Conservation (phyloP, 2,888 invertebrate species). For the Papilio protenor region DNA sequence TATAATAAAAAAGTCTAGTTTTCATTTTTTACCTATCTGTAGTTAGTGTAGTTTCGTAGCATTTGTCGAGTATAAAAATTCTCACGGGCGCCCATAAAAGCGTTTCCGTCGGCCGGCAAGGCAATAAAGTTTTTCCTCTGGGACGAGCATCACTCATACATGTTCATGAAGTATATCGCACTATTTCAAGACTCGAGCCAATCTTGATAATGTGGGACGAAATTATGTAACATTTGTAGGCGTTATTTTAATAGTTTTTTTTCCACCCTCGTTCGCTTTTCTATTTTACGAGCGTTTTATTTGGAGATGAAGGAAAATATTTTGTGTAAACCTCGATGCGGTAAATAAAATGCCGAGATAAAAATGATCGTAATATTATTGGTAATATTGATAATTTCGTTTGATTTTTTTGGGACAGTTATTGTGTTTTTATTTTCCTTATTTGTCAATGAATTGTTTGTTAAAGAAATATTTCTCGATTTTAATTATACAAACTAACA, state of each 20-base stretch:
- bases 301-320: constrained; percentile 15
- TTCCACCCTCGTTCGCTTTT: constrained; percentile 16
- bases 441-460: not conserved
- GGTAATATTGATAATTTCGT: constrained; percentile 7
- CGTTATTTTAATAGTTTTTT: constrained; percentile 34
- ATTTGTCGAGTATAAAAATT: constrained; percentile 40
- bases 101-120: constrained; percentile 31
- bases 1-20: not conserved
- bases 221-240: constrained; percentile 39
- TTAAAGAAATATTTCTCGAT: not conserved
- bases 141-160: constrained; percentile 46
- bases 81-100: constrained; percentile 38
- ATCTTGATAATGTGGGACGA: constrained; percentile 42
- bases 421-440: not conserved
- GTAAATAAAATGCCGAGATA: not conserved
- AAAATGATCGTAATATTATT: not conserved
- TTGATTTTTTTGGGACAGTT: constrained; percentile 5
- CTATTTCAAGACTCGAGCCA: constrained; percentile 36
- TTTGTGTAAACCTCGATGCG: constrained; percentile 11
- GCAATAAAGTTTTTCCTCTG: constrained; percentile 48
- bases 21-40: not conserved
- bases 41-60: not conserved
- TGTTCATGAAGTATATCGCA: constrained; percentile 45
- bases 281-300: constrained; percentile 13
- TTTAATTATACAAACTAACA: not conserved